Conservation (phyloP, 1,140 invertebrate genomes). For the Hylaeus anthracinus region DNA sequence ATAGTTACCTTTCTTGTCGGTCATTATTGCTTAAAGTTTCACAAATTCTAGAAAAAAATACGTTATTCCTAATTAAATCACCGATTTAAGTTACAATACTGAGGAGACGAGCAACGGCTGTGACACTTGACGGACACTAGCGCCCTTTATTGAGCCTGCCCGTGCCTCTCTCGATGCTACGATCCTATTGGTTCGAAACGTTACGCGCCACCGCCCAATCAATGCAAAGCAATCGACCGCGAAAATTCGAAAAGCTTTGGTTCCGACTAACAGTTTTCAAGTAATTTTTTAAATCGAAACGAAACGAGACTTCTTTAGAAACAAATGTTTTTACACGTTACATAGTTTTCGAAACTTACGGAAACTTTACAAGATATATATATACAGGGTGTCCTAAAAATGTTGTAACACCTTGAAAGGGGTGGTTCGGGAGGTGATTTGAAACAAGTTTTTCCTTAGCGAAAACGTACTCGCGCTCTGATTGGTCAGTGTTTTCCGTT, state of each 20-base stretch:
- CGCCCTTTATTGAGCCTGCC: slow-evolving; percentile 74
- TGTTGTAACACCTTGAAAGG: no score
- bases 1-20: slow-evolving; percentile 82
- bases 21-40: slow-evolving; percentile 79
- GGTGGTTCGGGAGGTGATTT: no score
- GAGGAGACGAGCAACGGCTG: slow-evolving; percentile 72
- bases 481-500: no score
- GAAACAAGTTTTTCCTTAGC: no score
- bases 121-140: slow-evolving; percentile 76
- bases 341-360: no score
- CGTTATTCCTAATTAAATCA: slow-evolving; percentile 72
- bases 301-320: not conserved
- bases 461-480: no score
- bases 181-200: slow-evolving; percentile 27
- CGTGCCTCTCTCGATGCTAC: slow-evolving; percentile 20
- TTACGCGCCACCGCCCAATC: slow-evolving; percentile 17
- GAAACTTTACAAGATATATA: no score
- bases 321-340: not conserved
- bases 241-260: slow-evolving; percentile 24
- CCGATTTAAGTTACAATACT: slow-evolving; percentile 71
- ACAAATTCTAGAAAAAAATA: slow-evolving; percentile 73
- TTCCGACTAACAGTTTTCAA: not conserved
- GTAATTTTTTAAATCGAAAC: not conserved
- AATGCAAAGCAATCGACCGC: not conserved
- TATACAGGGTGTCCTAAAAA: no score